Conservation (phyloP, 92 coral and sea anemone species). For the Parazoanthus atlanticus region DNA sequence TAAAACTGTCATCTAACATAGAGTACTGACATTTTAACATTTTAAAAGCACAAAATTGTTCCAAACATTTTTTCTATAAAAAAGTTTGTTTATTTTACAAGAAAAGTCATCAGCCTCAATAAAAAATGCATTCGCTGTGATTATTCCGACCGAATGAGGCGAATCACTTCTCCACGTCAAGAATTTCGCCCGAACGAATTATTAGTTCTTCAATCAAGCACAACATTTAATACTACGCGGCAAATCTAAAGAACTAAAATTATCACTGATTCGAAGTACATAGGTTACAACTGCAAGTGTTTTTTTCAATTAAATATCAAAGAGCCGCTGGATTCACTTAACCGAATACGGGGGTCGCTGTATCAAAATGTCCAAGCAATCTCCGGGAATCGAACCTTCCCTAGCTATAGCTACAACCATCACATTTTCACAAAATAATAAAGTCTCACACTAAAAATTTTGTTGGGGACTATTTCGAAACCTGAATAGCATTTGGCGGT, state of each 20-base stretch:
- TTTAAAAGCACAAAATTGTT: background rate
- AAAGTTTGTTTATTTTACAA: too few species aligned
- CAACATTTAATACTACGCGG: background rate
- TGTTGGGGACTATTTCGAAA: background rate
- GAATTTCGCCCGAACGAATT: background rate
- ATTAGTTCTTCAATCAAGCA: slow-evolving; percentile 7
- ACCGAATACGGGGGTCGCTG: background rate
- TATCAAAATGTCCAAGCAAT: slow-evolving; percentile 5
- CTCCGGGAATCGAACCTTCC: background rate
- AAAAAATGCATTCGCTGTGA: background rate
- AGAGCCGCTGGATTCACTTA: background rate
- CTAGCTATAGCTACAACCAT: background rate
- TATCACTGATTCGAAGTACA: slow-evolving; percentile 8
- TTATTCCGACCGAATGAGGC: background rate
- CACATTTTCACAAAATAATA: background rate
- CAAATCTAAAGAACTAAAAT: background rate
- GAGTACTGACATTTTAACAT: background rate
- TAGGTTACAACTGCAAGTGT: background rate
- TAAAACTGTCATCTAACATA: background rate
- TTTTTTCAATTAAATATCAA: background rate
- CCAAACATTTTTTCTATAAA: too few species aligned
- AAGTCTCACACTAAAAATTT: background rate
- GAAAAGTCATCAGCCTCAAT: background rate
- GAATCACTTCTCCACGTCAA: background rate
- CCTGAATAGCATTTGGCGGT: background rate